These are phyloP conservation scores for Melolontha melolontha DNA, from an alignment of 2,888 invertebrate species.

Conservation along the genomic window DNA sequence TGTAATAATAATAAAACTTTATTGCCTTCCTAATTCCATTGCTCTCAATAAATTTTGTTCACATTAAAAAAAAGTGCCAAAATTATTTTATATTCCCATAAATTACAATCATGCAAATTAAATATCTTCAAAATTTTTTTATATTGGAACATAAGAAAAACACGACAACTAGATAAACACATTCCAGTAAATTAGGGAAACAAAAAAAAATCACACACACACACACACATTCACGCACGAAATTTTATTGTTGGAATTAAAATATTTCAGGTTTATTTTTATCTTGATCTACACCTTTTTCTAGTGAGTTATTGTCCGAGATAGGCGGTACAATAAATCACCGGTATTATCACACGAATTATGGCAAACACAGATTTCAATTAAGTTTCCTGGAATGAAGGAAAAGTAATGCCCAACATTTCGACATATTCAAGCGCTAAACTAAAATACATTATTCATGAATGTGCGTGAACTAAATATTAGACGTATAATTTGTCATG, in stretches of 20 bases:
- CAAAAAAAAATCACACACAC: too few species aligned
- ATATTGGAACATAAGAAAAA: too few species aligned
- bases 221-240: too few species aligned
- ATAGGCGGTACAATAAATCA: slow-evolving; percentile 14
- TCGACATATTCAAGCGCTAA: slow-evolving; percentile 8
- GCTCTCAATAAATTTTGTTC: neutral
- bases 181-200: too few species aligned
- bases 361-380: slow-evolving; percentile 19
- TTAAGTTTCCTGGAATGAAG: slow-evolving; percentile 20
- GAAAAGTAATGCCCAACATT: slow-evolving; percentile 8
- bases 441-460: slow-evolving; percentile 23
- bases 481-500: too few species aligned
- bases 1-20: slow-evolving; percentile 10
- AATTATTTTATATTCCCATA: too few species aligned
- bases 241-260: slow-evolving; percentile 6
- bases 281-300: slow-evolving; percentile 13
- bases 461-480: too few species aligned
- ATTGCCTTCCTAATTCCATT: neutral
- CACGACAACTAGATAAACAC: too few species aligned
- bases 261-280: slow-evolving; percentile 18
- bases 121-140: too few species aligned
- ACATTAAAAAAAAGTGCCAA: too few species aligned
- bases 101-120: too few species aligned
- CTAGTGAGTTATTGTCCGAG: slow-evolving; percentile 15
- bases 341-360: slow-evolving; percentile 18